Evolutionary conservation across 2,797 vertebrate species (phyloP).

Genomic region (Sparus aurata): DNA sequence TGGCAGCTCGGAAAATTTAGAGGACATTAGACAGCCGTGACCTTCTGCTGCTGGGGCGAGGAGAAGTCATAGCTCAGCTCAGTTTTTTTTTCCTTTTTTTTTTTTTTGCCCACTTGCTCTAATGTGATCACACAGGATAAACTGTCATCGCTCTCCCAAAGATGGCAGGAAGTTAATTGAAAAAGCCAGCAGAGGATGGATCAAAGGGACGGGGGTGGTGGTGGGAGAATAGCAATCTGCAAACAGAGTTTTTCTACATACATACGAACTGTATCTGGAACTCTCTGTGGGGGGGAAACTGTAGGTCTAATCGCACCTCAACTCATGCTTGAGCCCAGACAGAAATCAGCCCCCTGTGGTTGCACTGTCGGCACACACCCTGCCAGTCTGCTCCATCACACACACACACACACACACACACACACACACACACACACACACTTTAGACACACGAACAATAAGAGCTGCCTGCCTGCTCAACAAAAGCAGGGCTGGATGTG

Average conservation of each 20-base stretch:
- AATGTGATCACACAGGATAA: conserved; percentile 69
- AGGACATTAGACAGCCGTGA: conserved; percentile 64
- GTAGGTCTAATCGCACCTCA: conserved; percentile 26
- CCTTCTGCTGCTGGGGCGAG: conserved; percentile 56
- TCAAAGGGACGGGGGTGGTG: conserved; percentile 45
- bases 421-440: background rate
- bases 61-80: conserved; percentile 52
- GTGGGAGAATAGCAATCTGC: background rate
- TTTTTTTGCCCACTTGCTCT: conserved; percentile 54
- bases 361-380: conserved; percentile 6
- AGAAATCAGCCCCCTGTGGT: conserved; percentile 71
- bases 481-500: background rate
- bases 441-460: conserved; percentile 25
- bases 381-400: conserved; percentile 29
- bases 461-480: conserved; percentile 20
- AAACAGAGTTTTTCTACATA: conserved; percentile 36
- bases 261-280: conserved; percentile 20
- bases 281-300: conserved; percentile 14
- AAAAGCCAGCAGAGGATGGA: conserved; percentile 66
- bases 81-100: conserved; percentile 31
- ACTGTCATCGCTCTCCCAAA: conserved; percentile 68
- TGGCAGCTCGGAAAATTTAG: conserved; percentile 53
- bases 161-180: conserved; percentile 79
- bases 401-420: background rate
- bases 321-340: conserved; percentile 49